Evolutionary conservation across 2,113 vertebrate species (phyloP), one percentile per base, ranked within the genome.

Genomic region (Campylomormyrus tamandua): DNA sequence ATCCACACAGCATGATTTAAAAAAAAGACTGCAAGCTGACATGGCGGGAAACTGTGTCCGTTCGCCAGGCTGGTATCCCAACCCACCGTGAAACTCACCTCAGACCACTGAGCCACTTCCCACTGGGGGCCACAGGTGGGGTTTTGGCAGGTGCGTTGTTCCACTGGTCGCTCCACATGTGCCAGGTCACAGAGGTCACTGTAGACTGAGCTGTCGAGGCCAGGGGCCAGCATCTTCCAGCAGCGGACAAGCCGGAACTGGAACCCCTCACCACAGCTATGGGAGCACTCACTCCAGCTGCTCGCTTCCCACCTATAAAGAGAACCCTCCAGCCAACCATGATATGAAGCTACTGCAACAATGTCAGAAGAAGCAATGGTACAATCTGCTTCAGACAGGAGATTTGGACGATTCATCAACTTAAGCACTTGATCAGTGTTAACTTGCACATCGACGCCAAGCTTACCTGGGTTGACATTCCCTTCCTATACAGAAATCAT

Each of bases 151-250:
- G 96, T 89, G 85, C 98, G 97, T 80, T 96, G 96, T 93, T 98
- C 98, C 13, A 97, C 94, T 0, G 98, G 98, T 58, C 97, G 94
- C 91, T 97, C 96, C 90, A 99, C 96, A 89, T 99, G 97, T 0
- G 97, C 96, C 0, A 97, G 95, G 91, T 97, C 97, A 2, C 98
- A 99, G 90, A 99, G 95, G 93, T 99, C 98, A 0, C 97, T 99
- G 95, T 99, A 99, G 85, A 99, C 98, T 0, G 98, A 99, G 95
- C 98, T 99, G 96, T 99, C 98, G 49, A 99, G 96, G 0, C 98
- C 98, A 0, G 98, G 98, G 0, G 98, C 98, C 52, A 99, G 95
- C 98, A 99, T 99, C 96, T 99, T 99, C 98, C 98, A 99, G 92
- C 98, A 99, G 92, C 98, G 97, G 15, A 98, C 98, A 1, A 97